Base-by-base conservation (phyloP, 1,140 invertebrate genomes). In the Drosophila pseudoananassae region DNA sequence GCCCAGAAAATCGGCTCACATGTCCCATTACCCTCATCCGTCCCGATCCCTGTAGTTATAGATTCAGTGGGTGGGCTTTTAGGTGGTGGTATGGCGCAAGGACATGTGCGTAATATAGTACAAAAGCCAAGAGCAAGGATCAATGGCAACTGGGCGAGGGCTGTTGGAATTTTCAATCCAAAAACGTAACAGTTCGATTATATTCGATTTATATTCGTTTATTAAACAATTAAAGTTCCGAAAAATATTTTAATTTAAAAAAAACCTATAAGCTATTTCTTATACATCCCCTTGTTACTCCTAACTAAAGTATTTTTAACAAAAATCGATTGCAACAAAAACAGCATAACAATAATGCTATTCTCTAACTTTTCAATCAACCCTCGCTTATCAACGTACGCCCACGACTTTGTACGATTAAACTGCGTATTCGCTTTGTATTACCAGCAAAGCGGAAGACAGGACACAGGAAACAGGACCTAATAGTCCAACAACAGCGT, bases 391-490 rank as follows among this genome's bases (percentile, higher is more conserved):
- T 8, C 23, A 29, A 23, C 6, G 31, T 29, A 6, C 59, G 59
- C 70, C 70, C 59, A 74, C 70, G 47, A 31, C 52, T 65, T 57
- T 65, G 59, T 61, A 31, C 49, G 59, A 74, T 75, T 65, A 74
- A 75, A 74, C 70, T 75, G 51, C 52, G 47, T 75, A 57, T 65
- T 55, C 23, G 46, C 49, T 58, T 74, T 74, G 71, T 64, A 64
- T 56, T 51, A 36, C 52, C 71, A 51, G 50, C 40, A 49, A 56
- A 40, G 60, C 71, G 66, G 66, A 71, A 71, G 53, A 50, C 54
- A 38, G 49, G 43, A 60, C 43, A 47, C 31, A 46, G 54, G 27
- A 43, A 14, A 46, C 53, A 57, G 6, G 33, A 55, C 69, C 52
- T 63, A 74, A 74, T 74, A 40, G 50, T 46, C 23, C 46, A 36